phyloP scores from a whole-genome alignment of 2,888 invertebrate species.

The Imbricaverruca yamaguchii region DNA sequence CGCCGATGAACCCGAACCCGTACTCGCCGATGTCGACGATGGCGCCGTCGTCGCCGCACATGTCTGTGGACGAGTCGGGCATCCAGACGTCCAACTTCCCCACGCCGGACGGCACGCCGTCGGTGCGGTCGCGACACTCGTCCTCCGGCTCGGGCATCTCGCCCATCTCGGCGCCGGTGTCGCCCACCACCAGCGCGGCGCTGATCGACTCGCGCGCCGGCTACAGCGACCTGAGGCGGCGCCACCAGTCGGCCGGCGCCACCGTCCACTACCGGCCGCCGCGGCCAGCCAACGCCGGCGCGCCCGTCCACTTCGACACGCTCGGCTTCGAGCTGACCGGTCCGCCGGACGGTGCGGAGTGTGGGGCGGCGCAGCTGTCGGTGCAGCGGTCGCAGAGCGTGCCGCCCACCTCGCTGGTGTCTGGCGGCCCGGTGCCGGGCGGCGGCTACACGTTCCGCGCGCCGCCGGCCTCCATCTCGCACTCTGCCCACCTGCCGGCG shows the following conservation, averaged over 20 bases:
- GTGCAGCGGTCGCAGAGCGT: slow-evolving; percentile 19
- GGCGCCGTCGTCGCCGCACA: slow-evolving; percentile 9
- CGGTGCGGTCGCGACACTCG: slow-evolving; percentile 32
- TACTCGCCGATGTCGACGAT: slow-evolving; percentile 26
- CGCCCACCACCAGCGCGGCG: slow-evolving; percentile 32
- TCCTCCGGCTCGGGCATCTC: slow-evolving; percentile 33
- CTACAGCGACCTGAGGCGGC: slow-evolving; percentile 30
- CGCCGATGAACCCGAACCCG: slow-evolving; percentile 31
- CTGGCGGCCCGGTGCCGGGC: background rate
- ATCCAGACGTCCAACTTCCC: slow-evolving; percentile 21
- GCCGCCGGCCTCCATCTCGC: slow-evolving; percentile 7
- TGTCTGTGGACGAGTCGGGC: slow-evolving; percentile 20
- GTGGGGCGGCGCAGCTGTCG: background rate
- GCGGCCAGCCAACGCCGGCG: background rate
- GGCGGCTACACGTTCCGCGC: slow-evolving; percentile 17
- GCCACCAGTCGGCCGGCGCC: slow-evolving; percentile 33
- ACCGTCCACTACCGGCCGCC: slow-evolving; percentile 26
- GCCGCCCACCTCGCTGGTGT: slow-evolving; percentile 15
- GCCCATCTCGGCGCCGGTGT: slow-evolving; percentile 31
- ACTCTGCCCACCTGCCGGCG: background rate
- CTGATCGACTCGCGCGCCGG: slow-evolving; percentile 27
- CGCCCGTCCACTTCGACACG: background rate
- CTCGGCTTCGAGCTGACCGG: background rate
- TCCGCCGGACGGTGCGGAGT: background rate
- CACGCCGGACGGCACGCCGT: slow-evolving; percentile 26